Conservation (phyloP, 2,888 invertebrate species). For the Drosophila tanythrix region DNA sequence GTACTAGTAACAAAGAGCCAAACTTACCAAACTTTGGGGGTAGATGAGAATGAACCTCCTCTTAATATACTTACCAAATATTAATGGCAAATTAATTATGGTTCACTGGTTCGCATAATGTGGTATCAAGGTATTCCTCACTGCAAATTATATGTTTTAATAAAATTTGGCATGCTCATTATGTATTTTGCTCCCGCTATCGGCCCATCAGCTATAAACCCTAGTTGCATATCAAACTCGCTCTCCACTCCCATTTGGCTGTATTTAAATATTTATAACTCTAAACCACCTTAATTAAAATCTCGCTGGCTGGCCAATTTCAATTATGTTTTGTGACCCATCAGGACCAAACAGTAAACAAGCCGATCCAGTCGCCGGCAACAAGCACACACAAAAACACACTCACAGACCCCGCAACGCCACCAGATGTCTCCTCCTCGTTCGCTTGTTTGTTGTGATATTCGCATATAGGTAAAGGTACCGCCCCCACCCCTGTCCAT, state of each 20-base stretch:
- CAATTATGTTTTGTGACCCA: constrained; percentile 76
- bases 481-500: background rate
- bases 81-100: rapidly evolving
- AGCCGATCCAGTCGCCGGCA: constrained; percentile 31
- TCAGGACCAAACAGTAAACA: constrained; percentile 71
- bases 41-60: background rate
- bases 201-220: background rate
- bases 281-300: constrained; percentile 62
- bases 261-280: constrained; percentile 7
- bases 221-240: constrained; percentile 1
- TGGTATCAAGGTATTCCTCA: background rate
- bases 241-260: background rate
- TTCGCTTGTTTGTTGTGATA: constrained; percentile 45
- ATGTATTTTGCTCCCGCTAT: background rate
- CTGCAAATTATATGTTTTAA: background rate
- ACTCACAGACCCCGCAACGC: background rate
- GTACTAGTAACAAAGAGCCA: no score
- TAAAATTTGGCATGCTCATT: background rate
- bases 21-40: no score
- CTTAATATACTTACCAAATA: background rate
- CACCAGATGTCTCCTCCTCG: background rate
- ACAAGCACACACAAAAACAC: background rate
- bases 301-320: constrained; percentile 58
- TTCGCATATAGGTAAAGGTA: constrained; percentile 51
- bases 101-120: background rate